Conservation (phyloP, 2,797 vertebrate species). For the Peromyscus aztecus region DNA sequence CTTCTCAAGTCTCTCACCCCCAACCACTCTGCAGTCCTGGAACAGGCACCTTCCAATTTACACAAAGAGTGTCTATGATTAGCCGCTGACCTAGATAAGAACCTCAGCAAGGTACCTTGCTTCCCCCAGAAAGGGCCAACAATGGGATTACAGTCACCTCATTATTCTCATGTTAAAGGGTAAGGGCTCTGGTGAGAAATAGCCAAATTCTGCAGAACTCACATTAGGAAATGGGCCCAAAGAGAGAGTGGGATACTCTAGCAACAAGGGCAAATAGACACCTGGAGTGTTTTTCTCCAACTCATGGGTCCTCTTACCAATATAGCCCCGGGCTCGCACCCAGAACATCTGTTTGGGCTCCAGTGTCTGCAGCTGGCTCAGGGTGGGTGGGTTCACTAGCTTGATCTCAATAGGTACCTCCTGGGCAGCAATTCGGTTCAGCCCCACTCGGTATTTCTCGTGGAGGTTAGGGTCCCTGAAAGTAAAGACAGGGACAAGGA, state of each 20-base stretch:
- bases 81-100: neutral
- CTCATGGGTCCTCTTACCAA: constrained; percentile 89
- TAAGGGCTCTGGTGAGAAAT: neutral
- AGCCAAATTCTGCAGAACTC: neutral
- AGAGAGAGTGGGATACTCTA: neutral
- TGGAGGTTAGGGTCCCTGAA: constrained; percentile 92
- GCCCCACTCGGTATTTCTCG: constrained; percentile 89
- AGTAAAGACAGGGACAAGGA: constrained; percentile 55
- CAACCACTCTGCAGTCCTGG: neutral
- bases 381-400: constrained; percentile 90
- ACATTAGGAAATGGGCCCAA: neutral
- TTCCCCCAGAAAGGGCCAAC: constrained; percentile 23
- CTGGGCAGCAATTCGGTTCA: constrained; percentile 92
- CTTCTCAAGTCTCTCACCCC: neutral
- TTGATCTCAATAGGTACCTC: constrained; percentile 96
- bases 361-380: constrained; percentile 79
- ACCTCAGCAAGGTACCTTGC: neutral
- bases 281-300: neutral
- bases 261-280: neutral
- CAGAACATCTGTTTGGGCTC: constrained; percentile 95
- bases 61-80: neutral
- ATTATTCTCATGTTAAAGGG: neutral
- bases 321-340: constrained; percentile 94
- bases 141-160: neutral
- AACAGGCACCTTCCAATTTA: neutral